A percentile compares a stretch with the other conserved stretches of the same genome.
Evolutionary conservation across 2,113 vertebrate species (phyloP).

Genomic region (Ranitomeya variabilis): DNA sequence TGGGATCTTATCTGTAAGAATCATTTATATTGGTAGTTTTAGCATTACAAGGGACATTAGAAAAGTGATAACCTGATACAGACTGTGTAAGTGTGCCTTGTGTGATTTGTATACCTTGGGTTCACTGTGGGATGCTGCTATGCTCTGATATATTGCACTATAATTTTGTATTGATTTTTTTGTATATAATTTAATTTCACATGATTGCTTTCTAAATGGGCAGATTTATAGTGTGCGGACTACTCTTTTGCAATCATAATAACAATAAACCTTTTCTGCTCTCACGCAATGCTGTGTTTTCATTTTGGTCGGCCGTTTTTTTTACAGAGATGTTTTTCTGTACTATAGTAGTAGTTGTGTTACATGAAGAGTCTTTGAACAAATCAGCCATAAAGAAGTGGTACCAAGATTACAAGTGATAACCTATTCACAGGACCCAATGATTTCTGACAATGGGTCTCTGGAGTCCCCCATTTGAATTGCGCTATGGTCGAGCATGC

Average conservation of each 20-base stretch:
- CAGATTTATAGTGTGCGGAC: not conserved
- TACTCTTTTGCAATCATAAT: not conserved
- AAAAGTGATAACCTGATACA: not conserved
- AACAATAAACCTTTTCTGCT: not conserved
- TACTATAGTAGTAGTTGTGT: not conserved
- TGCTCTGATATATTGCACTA: slow-evolving; percentile 1
- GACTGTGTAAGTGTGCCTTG: not conserved
- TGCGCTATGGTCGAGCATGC: too few species aligned
- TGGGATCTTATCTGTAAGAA: not conserved
- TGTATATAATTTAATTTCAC: not conserved
- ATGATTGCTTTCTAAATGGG: not conserved
- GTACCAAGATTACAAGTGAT: too few species aligned
- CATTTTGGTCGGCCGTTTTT: too few species aligned
- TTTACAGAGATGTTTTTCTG: not conserved
- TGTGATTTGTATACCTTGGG: not conserved
- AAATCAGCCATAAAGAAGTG: not conserved
- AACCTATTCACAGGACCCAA: too few species aligned
- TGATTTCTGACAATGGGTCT: too few species aligned
- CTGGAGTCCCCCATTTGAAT: too few species aligned
- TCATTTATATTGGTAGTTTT: not conserved
- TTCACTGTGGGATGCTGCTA: not conserved
- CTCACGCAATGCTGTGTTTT: not conserved
- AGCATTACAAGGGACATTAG: not conserved
- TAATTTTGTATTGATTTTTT: not conserved
- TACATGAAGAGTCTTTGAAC: not conserved